These are phyloP conservation scores for Heliconius erato DNA, from an alignment of 2,888 invertebrate genomes.

Conservation along the genomic window DNA sequence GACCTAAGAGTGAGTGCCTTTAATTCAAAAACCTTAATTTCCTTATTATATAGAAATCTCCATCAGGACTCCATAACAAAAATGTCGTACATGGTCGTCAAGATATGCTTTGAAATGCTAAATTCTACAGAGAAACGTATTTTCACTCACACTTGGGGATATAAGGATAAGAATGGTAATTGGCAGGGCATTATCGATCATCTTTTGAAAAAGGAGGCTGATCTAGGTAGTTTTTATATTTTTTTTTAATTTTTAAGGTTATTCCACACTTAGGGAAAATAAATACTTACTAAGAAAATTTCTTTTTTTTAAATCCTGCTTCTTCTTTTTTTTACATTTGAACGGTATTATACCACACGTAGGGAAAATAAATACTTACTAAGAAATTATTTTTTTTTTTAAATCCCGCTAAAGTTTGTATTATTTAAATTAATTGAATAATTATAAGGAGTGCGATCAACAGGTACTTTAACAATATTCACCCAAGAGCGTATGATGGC, in stretches of 20 bases:
- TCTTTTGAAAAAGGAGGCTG: constrained; percentile 73
- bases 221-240: constrained; percentile 64
- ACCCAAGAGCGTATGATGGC: constrained; percentile 74
- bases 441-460: neutral
- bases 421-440: neutral
- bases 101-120: constrained; percentile 78
- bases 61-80: constrained; percentile 80
- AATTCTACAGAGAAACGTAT: constrained; percentile 71
- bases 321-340: too few species aligned
- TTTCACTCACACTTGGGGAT: constrained; percentile 80
- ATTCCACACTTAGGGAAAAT: too few species aligned
- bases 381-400: too few species aligned
- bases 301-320: too few species aligned
- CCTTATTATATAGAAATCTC: constrained; percentile 61
- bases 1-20: too few species aligned
- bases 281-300: too few species aligned
- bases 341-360: too few species aligned
- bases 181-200: constrained; percentile 77
- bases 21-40: neutral
- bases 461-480: constrained; percentile 77
- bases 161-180: constrained; percentile 74
- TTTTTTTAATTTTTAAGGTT: too few species aligned
- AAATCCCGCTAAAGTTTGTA: too few species aligned
- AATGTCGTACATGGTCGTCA: constrained; percentile 75
- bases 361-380: too few species aligned